These are phyloP conservation scores for Copidosoma aretas DNA, from an alignment of 2,888 invertebrate genomes.

Conservation along the genomic window DNA sequence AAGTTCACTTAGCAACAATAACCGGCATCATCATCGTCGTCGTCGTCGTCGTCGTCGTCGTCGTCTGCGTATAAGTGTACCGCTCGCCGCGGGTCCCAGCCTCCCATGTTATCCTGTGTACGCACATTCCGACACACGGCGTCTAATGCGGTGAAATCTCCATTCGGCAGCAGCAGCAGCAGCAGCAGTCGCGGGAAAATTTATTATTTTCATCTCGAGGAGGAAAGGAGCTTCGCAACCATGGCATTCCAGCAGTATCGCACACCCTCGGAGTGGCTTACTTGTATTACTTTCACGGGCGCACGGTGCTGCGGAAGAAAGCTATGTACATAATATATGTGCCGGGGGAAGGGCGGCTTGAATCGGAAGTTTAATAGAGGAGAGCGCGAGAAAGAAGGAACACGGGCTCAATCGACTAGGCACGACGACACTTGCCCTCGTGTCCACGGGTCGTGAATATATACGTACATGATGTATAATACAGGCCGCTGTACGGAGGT, in stretches of 20 bases:
- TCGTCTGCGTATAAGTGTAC: no score
- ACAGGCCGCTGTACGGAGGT: neutral
- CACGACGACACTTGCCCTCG: slow-evolving; percentile 21
- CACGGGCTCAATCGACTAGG: slow-evolving; percentile 14
- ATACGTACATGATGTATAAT: neutral
- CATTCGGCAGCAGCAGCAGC: no score
- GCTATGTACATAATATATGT: neutral
- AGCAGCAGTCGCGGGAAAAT: neutral
- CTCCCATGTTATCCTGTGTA: no score
- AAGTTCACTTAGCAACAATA: no score
- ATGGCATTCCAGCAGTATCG: neutral
- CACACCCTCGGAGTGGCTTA: no score
- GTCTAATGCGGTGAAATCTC: no score
- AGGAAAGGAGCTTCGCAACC: neutral
- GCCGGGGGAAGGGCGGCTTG: neutral
- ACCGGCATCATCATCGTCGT: no score
- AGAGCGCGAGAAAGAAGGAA: neutral
- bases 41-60: no score
- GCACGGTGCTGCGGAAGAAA: neutral
- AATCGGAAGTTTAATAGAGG: neutral
- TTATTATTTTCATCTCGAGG: neutral
- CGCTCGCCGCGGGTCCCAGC: no score
- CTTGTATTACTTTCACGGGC: neutral
- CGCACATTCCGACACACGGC: no score
- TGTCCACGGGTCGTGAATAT: neutral